Evolutionary conservation across 1,140 invertebrate genomes (phyloP).

Genomic region (Drosophila ercepeae): DNA sequence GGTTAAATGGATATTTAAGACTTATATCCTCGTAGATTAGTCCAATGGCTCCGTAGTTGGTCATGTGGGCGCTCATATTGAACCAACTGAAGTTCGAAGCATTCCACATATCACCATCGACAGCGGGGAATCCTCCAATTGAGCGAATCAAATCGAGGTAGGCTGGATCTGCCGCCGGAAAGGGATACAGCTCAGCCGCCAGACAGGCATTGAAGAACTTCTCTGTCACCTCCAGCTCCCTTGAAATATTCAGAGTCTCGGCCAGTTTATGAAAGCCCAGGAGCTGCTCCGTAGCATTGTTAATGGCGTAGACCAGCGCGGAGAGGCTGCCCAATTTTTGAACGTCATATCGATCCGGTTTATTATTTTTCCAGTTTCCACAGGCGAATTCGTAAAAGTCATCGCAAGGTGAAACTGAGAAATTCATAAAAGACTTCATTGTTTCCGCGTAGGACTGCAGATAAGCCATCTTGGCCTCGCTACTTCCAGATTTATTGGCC

Average conservation of each 20-base stretch:
- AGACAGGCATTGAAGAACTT: constrained; percentile 66
- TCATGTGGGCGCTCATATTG: constrained; percentile 75
- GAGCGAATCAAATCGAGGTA: constrained; percentile 64
- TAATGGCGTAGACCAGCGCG: constrained; percentile 55
- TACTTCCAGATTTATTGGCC: background rate
- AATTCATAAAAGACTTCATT: constrained; percentile 85
- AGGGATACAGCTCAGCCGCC: constrained; percentile 50
- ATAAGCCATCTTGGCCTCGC: background rate
- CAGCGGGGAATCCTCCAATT: constrained; percentile 73
- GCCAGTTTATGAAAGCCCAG: constrained; percentile 30
- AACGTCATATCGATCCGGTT: constrained; percentile 27
- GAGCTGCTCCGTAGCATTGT: constrained; percentile 48
- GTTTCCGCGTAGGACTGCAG: constrained; percentile 80
- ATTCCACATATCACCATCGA: constrained; percentile 59
- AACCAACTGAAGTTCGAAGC: constrained; percentile 68
- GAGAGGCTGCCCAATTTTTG: constrained; percentile 54
- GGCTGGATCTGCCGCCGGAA: constrained; percentile 56
- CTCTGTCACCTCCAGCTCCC: constrained; percentile 57
- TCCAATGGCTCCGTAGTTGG: constrained; percentile 54
- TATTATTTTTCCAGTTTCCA: constrained; percentile 85
- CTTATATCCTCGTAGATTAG: constrained; percentile 50
- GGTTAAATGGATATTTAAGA: constrained; percentile 58
- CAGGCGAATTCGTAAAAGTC: constrained; percentile 90
- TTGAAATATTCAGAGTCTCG: constrained; percentile 41
- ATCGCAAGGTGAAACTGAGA: constrained; percentile 87